Base-by-base conservation (phyloP, 1,140 invertebrate genomes). In the Lasioglossum albipes region DNA sequence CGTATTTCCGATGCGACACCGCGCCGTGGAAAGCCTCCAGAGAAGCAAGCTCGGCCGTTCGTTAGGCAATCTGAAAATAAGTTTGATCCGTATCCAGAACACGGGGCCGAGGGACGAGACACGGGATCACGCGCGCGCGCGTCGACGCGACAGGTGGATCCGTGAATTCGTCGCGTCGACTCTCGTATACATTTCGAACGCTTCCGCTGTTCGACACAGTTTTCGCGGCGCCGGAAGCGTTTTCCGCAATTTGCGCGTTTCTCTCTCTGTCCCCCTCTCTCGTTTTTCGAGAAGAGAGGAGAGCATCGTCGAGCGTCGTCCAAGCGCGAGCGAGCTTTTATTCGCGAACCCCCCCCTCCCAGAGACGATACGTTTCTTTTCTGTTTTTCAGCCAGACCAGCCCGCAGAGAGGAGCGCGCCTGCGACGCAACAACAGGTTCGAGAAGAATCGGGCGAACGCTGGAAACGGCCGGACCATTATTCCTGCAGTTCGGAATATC, bases 401-500 rank as follows among this genome's bases (percentile, higher is more conserved):
- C 10, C 10, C 10, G 12, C 9, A 45, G 45, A 45, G 45, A 45
- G 9, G 42, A 45, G 42, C 6, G 49, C 7, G 49, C 10, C 16
- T 16, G 4, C 16, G 52, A 54, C 18, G 52, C 16, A 54, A 54
- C 52, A 20, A 54, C 16, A 20, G 18, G 52, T 20, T 20, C 45
- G 45, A 49, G 52, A 54, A 54, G 52, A 54, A 54, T 54, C 52
- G 52, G 16, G 6, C 16, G 52, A 54, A 20, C 52, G 52, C 1
- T 20, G 52, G 20, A 80, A 73, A 84, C 42, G 69, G 20, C 31
- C 66, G 62, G 70, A 20, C 70, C 36, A 82, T 82, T 74, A 75
- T 70, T 79, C 75, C 81, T 64, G 68, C 36, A 49, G 45, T 79
- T 79, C 80, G 84, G 42, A 54, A 83, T 83, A 79, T 70, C 57